Percentiles rank a stretch among this genome's conserved stretches.
Evolutionary conservation across 2,113 vertebrate genomes (phyloP).

Genomic region (Orientallactaga bullata): DNA sequence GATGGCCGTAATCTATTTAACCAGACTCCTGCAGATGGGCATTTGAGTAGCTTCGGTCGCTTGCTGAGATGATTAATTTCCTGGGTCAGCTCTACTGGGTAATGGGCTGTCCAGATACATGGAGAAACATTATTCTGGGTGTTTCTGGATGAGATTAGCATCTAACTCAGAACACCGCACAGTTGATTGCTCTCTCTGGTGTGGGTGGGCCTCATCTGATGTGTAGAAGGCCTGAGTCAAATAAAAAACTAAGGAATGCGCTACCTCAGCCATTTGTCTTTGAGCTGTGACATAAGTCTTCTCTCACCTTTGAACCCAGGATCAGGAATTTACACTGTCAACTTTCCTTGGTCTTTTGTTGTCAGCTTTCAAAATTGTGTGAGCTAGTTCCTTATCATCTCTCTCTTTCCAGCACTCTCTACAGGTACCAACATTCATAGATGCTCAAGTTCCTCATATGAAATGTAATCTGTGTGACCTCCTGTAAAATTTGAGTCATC

Average conservation of each 20-base stretch:
- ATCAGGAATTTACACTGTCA: neutral
- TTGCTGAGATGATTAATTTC: conserved; percentile 42
- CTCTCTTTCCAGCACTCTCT: neutral
- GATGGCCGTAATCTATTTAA: conserved; percentile 39
- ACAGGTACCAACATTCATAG: neutral
- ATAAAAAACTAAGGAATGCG: neutral
- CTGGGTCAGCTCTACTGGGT: conserved; percentile 15
- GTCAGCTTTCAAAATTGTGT: neutral
- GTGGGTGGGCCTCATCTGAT: neutral
- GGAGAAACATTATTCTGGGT: neutral
- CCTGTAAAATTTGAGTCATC: neutral
- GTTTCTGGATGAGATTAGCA: conserved; percentile 20
- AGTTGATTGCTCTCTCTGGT: neutral
- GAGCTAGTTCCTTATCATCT: neutral
- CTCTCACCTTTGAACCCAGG: neutral
- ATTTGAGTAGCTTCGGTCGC: conserved; percentile 3
- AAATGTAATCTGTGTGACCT: neutral
- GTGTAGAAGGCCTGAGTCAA: neutral
- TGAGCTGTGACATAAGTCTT: no score
- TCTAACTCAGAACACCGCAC: neutral
- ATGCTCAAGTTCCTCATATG: neutral
- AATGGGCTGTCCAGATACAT: neutral
- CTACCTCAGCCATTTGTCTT: neutral
- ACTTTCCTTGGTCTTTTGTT: neutral
- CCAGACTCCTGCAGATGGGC: neutral